Evolutionary conservation across 2,797 vertebrate genomes (phyloP).

Genomic region (Molothrus ater): DNA sequence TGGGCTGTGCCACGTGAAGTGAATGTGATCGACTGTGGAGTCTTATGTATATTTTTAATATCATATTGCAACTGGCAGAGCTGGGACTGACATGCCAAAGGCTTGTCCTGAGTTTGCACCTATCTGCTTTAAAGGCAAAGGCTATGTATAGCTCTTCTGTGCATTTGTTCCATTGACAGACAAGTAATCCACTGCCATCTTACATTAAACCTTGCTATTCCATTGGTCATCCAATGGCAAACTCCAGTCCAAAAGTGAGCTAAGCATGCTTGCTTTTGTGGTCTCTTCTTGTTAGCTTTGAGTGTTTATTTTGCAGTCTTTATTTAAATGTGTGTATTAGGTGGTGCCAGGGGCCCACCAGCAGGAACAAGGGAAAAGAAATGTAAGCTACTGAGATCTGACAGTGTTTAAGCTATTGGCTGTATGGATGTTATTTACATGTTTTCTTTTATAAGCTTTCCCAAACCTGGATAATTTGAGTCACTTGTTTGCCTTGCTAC

Average conservation of each 20-base stretch:
- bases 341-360: background rate
- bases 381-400: background rate
- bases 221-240: background rate
- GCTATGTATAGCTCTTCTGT: background rate
- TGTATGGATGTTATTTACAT: background rate
- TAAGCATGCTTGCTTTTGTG: background rate
- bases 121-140: background rate
- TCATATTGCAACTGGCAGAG: background rate
- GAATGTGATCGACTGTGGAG: background rate
- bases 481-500: background rate
- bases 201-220: background rate
- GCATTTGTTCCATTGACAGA: background rate
- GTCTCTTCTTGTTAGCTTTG: background rate
- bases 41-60: background rate
- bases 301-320: background rate
- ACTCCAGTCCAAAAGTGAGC: background rate
- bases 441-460: conserved; percentile 2
- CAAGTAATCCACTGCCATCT: background rate
- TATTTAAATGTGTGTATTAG: background rate
- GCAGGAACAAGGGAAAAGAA: background rate
- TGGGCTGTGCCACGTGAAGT: background rate
- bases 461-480: background rate
- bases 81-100: background rate
- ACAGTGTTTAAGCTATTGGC: background rate
- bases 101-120: background rate